Evolutionary conservation across 1,140 invertebrate species (phyloP).

Genomic region (Zaprionus davidi): DNA sequence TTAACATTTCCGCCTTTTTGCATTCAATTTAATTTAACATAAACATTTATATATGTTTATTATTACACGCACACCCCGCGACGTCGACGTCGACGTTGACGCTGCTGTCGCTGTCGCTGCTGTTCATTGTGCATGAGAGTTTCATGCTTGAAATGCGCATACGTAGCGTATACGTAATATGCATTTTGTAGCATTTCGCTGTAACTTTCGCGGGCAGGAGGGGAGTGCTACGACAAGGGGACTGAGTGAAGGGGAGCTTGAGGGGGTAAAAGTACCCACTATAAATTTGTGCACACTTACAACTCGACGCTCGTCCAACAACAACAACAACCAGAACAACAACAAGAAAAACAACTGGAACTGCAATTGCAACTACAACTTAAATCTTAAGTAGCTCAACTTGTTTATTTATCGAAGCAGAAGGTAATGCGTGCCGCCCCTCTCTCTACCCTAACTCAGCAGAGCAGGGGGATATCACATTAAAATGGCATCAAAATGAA

Average conservation of each 20-base stretch:
- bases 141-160: constrained; percentile 79
- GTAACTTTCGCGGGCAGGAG: constrained; percentile 31
- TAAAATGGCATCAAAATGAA: neutral
- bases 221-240: neutral
- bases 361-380: constrained; percentile 63
- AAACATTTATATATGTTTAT: constrained; percentile 82
- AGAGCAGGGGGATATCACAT: neutral
- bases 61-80: constrained; percentile 63
- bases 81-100: neutral
- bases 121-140: constrained; percentile 65
- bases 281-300: constrained; percentile 76
- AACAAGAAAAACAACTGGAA: constrained; percentile 48
- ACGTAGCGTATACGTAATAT: constrained; percentile 78
- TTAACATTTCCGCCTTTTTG: constrained; percentile 79
- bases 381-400: constrained; percentile 82
- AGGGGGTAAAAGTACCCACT: constrained; percentile 58
- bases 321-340: constrained; percentile 52
- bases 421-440: constrained; percentile 55
- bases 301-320: constrained; percentile 59
- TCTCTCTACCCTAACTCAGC: neutral
- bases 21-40: constrained; percentile 82
- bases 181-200: constrained; percentile 62
- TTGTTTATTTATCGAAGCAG: constrained; percentile 82
- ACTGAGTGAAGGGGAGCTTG: neutral
- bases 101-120: constrained; percentile 18